phyloP scores from a whole-genome alignment of 2,888 invertebrate species.

The Oasisia sp. region DNA sequence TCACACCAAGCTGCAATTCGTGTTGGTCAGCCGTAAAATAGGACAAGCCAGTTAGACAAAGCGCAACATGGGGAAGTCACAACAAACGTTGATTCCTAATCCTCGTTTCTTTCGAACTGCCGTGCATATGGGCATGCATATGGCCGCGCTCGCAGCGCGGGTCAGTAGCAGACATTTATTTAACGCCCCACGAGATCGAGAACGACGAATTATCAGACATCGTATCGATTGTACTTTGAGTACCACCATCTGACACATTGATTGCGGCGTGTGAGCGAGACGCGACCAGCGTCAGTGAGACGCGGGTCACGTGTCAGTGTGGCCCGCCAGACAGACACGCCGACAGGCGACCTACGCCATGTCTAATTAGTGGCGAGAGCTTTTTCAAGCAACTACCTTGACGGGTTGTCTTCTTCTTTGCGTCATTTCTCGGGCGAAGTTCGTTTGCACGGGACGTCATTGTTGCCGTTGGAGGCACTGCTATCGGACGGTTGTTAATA shows the following conservation, averaged over 20 bases:
- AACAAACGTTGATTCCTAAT: background rate
- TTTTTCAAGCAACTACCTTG: background rate
- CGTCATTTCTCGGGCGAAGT: background rate
- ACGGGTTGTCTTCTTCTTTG: background rate
- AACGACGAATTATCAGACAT: background rate
- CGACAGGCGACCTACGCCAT: background rate
- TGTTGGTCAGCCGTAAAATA: too few species aligned
- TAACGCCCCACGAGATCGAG: conserved; percentile 13
- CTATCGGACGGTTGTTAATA: background rate
- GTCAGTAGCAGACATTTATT: background rate
- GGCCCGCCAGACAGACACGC: background rate
- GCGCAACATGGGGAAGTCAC: background rate
- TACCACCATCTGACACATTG: background rate
- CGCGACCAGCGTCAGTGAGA: background rate
- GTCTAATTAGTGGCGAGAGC: background rate
- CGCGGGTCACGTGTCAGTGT: background rate
- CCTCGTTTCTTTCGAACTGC: background rate
- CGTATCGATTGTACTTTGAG: conserved; percentile 13
- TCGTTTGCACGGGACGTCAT: background rate
- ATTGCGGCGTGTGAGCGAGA: background rate
- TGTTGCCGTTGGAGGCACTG: background rate
- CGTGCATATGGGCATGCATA: background rate
- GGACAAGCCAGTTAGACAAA: background rate
- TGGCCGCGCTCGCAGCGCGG: background rate
- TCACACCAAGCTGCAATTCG: background rate